phyloP scores from a whole-genome alignment of 2,797 vertebrate genomes.

The Darevskia mixta region DNA sequence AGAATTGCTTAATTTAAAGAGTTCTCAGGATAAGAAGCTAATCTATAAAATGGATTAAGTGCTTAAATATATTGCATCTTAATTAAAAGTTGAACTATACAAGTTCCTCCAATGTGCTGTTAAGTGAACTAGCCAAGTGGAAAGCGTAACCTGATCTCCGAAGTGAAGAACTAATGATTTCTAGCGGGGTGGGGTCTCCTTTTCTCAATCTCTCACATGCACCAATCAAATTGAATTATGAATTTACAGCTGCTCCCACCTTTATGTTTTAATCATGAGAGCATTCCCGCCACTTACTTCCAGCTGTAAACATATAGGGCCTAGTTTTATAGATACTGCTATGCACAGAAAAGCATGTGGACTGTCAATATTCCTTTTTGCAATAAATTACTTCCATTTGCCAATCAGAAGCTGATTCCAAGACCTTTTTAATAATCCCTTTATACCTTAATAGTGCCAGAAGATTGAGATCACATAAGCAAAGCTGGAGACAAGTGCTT shows the following conservation, averaged over 20 bases:
- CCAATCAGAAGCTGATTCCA: neutral
- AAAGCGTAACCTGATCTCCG: conserved; percentile 12
- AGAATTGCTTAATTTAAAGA: neutral
- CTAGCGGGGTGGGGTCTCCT: neutral
- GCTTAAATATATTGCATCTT: neutral
- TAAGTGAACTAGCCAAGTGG: neutral
- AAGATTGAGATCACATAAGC: neutral
- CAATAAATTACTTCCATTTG: neutral
- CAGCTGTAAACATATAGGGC: neutral
- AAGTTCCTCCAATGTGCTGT: conserved; percentile 3
- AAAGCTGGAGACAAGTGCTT: neutral
- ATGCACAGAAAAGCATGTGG: neutral
- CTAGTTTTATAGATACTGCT: neutral
- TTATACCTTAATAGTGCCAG: neutral
- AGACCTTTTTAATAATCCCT: neutral
- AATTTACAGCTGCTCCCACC: neutral
- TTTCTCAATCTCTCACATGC: neutral
- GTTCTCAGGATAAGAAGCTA: conserved; percentile 9
- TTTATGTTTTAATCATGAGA: conserved; percentile 5
- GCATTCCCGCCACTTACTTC: neutral
- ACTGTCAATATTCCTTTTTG: neutral
- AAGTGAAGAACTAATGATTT: conserved; percentile 24
- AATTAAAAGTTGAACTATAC: conserved; percentile 39
- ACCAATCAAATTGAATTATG: neutral
- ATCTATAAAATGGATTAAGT: conserved; percentile 32